These are phyloP conservation scores for Chaetura pelagica DNA, from an alignment of 2,113 vertebrate species.

Conservation along the genomic window DNA sequence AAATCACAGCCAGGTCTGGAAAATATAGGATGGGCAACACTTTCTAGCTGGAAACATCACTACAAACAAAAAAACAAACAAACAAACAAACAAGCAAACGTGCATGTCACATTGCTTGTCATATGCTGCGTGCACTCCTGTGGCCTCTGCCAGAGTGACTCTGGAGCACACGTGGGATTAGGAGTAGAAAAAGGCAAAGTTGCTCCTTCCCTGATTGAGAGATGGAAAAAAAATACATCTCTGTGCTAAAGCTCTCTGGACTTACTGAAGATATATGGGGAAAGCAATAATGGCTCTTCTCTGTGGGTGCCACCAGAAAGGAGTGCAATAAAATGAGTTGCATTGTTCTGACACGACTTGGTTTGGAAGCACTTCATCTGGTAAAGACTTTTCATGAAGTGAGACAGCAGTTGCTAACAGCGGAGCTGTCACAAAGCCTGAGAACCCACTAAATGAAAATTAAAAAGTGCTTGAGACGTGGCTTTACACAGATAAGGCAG, in stretches of 20 bases:
- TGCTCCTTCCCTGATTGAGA: neutral
- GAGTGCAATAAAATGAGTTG: neutral
- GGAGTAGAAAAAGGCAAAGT: neutral
- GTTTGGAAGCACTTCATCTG: neutral
- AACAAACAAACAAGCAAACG: fast-evolving
- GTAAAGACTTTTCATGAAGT: neutral
- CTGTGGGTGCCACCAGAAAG: neutral
- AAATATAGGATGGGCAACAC: neutral
- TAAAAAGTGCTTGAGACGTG: fast-evolving
- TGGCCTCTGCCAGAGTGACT: neutral
- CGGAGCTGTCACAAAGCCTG: neutral
- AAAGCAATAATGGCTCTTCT: neutral
- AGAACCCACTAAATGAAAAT: neutral
- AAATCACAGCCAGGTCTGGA: neutral
- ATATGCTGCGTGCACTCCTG: fast-evolving
- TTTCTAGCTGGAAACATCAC: neutral
- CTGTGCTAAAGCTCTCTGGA: neutral
- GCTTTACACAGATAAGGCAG: neutral
- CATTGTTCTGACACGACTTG: neutral
- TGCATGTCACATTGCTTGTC: neutral
- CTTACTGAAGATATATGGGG: neutral
- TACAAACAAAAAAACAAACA: fast-evolving
- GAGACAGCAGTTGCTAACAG: neutral
- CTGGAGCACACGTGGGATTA: neutral
- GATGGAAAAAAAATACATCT: neutral